phyloP scores from a whole-genome alignment of 2,888 invertebrate species.

The Melanchra persicariae region DNA sequence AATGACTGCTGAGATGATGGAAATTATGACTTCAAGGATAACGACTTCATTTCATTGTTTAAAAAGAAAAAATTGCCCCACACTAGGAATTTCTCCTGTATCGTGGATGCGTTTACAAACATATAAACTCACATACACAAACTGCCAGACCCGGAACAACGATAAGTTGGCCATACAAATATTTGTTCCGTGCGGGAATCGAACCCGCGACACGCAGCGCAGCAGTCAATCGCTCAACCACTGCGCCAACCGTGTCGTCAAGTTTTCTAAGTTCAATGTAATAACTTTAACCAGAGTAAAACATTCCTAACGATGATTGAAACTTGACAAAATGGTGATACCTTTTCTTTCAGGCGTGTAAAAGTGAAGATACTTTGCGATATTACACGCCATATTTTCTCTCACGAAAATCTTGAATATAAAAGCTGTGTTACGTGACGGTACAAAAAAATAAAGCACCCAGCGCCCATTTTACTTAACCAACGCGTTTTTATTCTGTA shows the following conservation, averaged over 20 bases:
- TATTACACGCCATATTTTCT: slow-evolving; percentile 35
- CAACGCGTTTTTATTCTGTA: slow-evolving; percentile 33
- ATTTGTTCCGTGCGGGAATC: no score
- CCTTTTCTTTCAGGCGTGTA: slow-evolving; percentile 11
- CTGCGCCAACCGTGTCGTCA: no score
- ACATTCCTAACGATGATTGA: slow-evolving; percentile 11
- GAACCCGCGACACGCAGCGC: no score
- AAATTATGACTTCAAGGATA: no score
- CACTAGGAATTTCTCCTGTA: no score
- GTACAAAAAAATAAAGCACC: slow-evolving; percentile 34
- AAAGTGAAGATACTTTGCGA: slow-evolving; percentile 21
- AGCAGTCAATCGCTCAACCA: no score
- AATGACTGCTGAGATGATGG: no score
- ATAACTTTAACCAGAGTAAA: not conserved
- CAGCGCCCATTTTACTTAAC: slow-evolving; percentile 41
- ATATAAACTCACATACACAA: no score
- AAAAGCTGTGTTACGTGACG: slow-evolving; percentile 34
- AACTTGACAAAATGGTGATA: slow-evolving; percentile 5
- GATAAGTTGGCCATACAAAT: no score
- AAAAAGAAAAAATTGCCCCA: no score
- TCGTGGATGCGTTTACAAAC: no score
- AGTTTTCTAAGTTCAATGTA: not conserved
- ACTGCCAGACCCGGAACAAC: no score
- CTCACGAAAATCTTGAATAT: slow-evolving; percentile 33
- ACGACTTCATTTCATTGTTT: not conserved